Evolutionary conservation across 2,113 vertebrate genomes (phyloP).

Genomic region (Podarcis cretensis): DNA sequence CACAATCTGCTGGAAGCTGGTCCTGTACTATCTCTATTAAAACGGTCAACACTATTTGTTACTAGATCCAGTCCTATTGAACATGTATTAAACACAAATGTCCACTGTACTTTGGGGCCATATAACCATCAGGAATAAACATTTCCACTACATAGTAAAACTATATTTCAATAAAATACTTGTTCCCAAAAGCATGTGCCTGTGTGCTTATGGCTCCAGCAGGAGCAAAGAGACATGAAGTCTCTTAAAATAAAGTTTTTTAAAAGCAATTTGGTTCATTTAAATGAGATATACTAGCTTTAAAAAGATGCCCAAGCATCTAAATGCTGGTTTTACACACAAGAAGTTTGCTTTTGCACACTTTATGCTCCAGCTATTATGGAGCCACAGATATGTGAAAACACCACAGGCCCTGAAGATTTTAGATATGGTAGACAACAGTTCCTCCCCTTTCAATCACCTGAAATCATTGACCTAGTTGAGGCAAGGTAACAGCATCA

Average conservation of each 20-base stretch:
- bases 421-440: neutral
- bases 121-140: neutral
- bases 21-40: neutral
- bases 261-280: neutral
- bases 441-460: neutral
- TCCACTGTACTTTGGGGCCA: neutral
- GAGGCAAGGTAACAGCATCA: neutral
- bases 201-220: neutral
- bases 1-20: neutral
- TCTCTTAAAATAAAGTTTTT: neutral
- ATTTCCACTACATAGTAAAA: neutral
- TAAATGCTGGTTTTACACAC: accelerated
- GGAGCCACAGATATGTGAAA: neutral
- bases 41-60: neutral
- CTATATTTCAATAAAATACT: accelerated
- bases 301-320: neutral
- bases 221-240: accelerated
- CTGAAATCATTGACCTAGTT: neutral
- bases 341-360: accelerated
- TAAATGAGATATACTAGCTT: neutral
- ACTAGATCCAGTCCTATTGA: neutral
- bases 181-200: accelerated
- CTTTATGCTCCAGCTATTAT: accelerated
- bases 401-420: neutral
- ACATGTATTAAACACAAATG: neutral